Evolutionary conservation across 2,113 vertebrate species (phyloP), one percentile per base, ranked within the genome.

Genomic region (Zeus faber): DNA sequence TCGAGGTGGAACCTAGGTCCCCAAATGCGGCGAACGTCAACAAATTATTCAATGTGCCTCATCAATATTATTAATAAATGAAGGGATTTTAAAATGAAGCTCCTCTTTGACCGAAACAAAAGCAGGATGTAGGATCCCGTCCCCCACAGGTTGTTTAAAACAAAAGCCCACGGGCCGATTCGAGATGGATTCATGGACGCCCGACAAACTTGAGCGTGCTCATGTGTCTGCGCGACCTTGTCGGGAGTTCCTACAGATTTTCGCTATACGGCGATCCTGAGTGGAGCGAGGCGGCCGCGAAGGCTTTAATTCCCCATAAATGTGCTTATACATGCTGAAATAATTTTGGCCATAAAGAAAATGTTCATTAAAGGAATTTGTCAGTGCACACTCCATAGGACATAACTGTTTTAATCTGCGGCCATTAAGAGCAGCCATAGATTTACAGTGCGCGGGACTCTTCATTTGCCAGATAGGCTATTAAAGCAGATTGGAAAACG

Each of bases 341-440:
- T 85, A 88, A 88, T 82, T 81, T 71, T 45, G 45, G 65, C 60
- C 78, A 81, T 88, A 87, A 91, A 90, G 81, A 80, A 83, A 80
- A 74, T 72, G 78, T 86, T 90, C 80, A 89, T 89, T 86, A 89
- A 83, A 87, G 74, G 70, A 88, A 90, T 89, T 88, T 89, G 88
- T 88, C 87, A 85, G 79, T 62, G 82, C 82, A 86, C 74, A 81
- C 77, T 80, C 80, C 80, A 70, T 76, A 73, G 86, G 83, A 86
- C 83, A 86, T 87, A 87, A 86, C 82, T 62, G 86, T 84, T 89
- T 87, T 87, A 87, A 89, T 89, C 82, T 80, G 79, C 73, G 70
- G 81, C 80, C 82, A 83, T 88, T 90, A 89, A 84, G 80, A 77
- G 76, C 68, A 53, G 71, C 45, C 57, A 61, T 56, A 85, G 86